Evolutionary conservation across 2,113 vertebrate species (phyloP).

Genomic region (Ursus arctos): DNA sequence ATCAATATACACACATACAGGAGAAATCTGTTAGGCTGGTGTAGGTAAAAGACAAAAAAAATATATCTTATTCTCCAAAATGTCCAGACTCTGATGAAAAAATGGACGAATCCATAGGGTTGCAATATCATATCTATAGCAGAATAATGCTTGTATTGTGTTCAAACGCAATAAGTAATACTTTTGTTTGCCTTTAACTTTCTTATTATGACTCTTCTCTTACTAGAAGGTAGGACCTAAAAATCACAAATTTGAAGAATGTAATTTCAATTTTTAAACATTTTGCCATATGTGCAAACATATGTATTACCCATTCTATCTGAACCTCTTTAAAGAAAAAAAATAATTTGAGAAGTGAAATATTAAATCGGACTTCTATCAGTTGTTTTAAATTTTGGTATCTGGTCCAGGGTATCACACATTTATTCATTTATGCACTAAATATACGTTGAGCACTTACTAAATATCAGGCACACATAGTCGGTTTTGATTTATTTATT

Average conservation of each 20-base stretch:
- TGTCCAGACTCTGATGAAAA: neutral
- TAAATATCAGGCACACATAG: neutral
- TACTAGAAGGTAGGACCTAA: neutral
- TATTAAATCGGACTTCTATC: neutral
- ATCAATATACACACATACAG: neutral
- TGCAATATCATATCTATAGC: neutral
- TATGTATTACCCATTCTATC: constrained; percentile 16
- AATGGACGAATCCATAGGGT: neutral
- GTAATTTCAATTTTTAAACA: constrained; percentile 50
- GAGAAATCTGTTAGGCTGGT: neutral
- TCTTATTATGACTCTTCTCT: constrained; percentile 1
- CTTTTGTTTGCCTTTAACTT: constrained; percentile 25
- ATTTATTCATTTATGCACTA: neutral
- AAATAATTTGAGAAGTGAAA: constrained; percentile 31
- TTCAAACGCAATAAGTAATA: neutral
- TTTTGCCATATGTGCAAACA: constrained; percentile 18
- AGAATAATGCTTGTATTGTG: neutral
- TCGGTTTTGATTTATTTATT: neutral
- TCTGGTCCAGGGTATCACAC: neutral
- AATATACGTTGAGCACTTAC: neutral
- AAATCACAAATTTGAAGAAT: neutral
- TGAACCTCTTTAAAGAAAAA: constrained; percentile 51
- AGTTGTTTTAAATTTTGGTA: constrained; percentile 12
- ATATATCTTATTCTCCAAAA: neutral
- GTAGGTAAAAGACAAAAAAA: neutral